Conservation (phyloP, 2,888 invertebrate species). For the Coleophora deauratella region DNA sequence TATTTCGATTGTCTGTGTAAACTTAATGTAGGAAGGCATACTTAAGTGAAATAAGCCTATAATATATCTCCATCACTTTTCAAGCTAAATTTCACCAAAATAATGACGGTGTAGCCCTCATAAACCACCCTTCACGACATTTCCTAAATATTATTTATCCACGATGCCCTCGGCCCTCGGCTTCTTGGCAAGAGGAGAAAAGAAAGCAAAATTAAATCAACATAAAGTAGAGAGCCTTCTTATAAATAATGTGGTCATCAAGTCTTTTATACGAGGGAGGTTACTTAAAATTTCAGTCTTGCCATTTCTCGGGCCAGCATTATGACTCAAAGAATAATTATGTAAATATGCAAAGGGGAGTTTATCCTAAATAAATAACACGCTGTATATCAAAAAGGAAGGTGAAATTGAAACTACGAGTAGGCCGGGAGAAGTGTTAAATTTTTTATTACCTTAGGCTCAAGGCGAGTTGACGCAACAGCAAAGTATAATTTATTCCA, state of each 20-base stretch:
- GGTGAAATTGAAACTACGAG: constrained; percentile 24
- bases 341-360: constrained; percentile 29
- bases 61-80: no score
- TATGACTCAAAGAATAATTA: constrained; percentile 36
- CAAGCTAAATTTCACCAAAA: no score
- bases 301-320: constrained; percentile 25
- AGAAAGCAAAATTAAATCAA: constrained; percentile 31
- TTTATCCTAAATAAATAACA: constrained; percentile 20
- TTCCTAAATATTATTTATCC: constrained; percentile 6
- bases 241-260: constrained; percentile 43
- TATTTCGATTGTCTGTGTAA: no score
- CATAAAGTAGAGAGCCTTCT: constrained; percentile 30
- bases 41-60: no score
- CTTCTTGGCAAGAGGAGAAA: constrained; percentile 22
- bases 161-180: constrained; percentile 15
- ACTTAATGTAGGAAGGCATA: no score
- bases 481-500: constrained; percentile 10
- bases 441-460: constrained; percentile 10
- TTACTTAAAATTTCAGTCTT: constrained; percentile 34
- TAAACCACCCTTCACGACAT: not conserved
- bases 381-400: constrained; percentile 17
- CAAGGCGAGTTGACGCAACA: no score
- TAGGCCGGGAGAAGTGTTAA: constrained; percentile 14
- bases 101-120: not conserved
- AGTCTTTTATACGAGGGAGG: constrained; percentile 22